These are phyloP conservation scores for Saguinus midas DNA, from an alignment of 2,113 vertebrate species.

Conservation along the genomic window DNA sequence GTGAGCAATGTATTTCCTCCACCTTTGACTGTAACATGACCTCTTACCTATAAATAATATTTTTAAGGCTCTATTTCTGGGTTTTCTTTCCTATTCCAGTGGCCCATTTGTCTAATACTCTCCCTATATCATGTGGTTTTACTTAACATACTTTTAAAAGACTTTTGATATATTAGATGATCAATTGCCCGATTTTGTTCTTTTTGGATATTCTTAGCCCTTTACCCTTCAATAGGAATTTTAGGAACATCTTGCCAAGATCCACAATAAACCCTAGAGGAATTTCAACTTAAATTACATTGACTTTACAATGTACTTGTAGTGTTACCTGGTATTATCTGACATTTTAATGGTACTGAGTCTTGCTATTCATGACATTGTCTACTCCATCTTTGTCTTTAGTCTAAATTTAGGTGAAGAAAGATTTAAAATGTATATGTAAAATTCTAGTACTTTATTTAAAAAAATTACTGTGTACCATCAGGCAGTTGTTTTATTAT, in stretches of 20 bases:
- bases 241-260: background rate
- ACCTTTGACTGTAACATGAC: background rate
- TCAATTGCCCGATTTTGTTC: background rate
- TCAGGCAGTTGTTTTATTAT: background rate
- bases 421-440: background rate
- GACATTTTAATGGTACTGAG: background rate
- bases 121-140: background rate
- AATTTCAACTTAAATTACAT: background rate
- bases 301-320: conserved; percentile 10
- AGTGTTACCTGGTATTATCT: background rate
- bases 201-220: background rate
- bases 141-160: conserved; percentile 8
- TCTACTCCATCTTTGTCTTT: background rate
- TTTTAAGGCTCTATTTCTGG: background rate
- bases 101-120: background rate
- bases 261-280: background rate
- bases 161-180: background rate
- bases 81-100: background rate
- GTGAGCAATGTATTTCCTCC: background rate
- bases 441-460: background rate
- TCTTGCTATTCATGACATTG: background rate
- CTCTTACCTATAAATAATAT: background rate
- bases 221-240: background rate
- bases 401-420: background rate
- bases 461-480: background rate